Conservation (phyloP, 2,797 vertebrate genomes). For the Siniperca obscura region DNA sequence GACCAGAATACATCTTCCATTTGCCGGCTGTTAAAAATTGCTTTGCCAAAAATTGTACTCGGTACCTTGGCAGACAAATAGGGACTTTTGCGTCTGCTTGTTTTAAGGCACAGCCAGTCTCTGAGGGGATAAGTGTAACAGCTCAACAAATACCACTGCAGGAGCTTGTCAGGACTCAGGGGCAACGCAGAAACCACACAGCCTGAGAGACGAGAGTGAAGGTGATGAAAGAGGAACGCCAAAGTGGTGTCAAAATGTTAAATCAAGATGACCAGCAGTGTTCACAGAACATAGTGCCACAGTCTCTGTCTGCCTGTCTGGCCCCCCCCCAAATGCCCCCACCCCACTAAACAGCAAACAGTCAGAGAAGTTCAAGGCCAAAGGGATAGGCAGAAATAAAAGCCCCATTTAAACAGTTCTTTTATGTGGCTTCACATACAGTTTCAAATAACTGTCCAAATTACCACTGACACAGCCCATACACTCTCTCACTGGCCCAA, state of each 20-base stretch:
- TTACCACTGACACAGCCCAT: constrained; percentile 39
- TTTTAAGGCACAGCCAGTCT: constrained; percentile 63
- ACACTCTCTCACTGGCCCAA: constrained; percentile 40
- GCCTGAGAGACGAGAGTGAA: constrained; percentile 40
- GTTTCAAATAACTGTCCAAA: constrained; percentile 52
- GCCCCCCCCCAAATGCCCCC: not conserved
- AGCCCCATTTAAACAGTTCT: constrained; percentile 46
- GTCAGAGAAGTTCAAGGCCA: constrained; percentile 65
- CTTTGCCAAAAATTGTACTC: constrained; percentile 29
- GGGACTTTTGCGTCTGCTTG: constrained; percentile 50
- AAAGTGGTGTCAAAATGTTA: constrained; percentile 55
- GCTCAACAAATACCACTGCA: constrained; percentile 59
- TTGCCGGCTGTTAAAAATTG: constrained; percentile 47
- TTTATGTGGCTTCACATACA: constrained; percentile 56
- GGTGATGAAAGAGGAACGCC: constrained; percentile 57
- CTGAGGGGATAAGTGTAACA: constrained; percentile 59
- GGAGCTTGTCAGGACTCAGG: constrained; percentile 51
- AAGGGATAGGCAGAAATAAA: constrained; percentile 49
- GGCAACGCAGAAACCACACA: constrained; percentile 43
- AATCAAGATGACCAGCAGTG: constrained; percentile 38
- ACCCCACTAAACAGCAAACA: constrained; percentile 24
- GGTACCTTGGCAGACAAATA: constrained; percentile 48
- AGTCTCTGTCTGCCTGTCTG: constrained; percentile 21
- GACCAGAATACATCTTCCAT: constrained; percentile 62
- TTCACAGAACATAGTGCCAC: constrained; percentile 26